Evolutionary conservation across 2,113 vertebrate genomes (phyloP).

Genomic region (Nothoprocta pentlandii): DNA sequence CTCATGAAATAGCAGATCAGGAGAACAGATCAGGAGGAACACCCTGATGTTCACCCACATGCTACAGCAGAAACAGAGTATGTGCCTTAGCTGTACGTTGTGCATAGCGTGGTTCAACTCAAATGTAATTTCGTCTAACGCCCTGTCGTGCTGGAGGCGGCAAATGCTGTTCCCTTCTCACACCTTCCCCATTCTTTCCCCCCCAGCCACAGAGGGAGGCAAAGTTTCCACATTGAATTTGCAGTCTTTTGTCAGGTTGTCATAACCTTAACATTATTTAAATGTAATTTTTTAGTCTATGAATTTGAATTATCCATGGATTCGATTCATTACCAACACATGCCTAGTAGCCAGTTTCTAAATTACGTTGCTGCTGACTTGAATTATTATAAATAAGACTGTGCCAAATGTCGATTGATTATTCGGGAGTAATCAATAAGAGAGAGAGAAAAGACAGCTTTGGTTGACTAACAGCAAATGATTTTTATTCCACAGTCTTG

Average conservation of each 20-base stretch:
- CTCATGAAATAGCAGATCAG: not conserved
- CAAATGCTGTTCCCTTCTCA: not conserved
- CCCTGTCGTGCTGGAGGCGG: not conserved
- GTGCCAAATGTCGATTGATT: conserved; percentile 79
- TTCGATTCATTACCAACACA: conserved; percentile 75
- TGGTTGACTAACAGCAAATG: conserved; percentile 57
- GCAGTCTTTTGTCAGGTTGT: conserved; percentile 58
- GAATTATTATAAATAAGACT: conserved; percentile 77
- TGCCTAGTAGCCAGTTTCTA: conserved; percentile 69
- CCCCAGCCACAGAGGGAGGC: not conserved
- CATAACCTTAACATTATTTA: conserved; percentile 71
- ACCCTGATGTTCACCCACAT: no score
- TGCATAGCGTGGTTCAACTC: not conserved
- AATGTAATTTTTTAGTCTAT: conserved; percentile 72
- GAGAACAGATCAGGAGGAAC: not conserved
- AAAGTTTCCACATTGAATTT: conserved; percentile 48
- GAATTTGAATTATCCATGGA: conserved; percentile 74
- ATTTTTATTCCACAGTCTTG: conserved; percentile 59
- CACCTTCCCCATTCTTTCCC: not conserved
- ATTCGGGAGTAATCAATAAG: conserved; percentile 71
- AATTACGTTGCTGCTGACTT: conserved; percentile 74
- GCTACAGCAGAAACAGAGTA: not conserved
- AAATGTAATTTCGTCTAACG: not conserved
- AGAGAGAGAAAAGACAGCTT: conserved; percentile 49
- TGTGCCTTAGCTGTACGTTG: not conserved